A percentile compares a stretch with the other conserved stretches of the same genome.
Conservation (phyloP, 2,113 vertebrate species). For the Miniopterus natalensis region DNA sequence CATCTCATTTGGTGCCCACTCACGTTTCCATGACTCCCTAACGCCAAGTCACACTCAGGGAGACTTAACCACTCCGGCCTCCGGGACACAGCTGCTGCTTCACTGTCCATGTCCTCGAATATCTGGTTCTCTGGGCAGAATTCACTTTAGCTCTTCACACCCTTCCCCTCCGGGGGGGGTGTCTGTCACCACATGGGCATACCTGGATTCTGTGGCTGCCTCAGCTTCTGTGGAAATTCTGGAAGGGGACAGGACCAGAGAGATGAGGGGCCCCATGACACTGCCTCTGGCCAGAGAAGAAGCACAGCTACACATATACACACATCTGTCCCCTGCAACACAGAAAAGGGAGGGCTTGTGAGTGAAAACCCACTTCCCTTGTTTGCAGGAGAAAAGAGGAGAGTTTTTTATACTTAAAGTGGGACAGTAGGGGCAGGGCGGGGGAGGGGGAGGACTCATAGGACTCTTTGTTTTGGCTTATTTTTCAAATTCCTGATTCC, state of each 20-base stretch:
- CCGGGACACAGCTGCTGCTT: background rate
- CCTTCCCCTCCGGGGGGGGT: background rate
- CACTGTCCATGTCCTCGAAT: background rate
- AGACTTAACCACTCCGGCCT: background rate
- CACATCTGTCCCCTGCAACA: background rate
- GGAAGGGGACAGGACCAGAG: background rate
- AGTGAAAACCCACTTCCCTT: slow-evolving; percentile 76
- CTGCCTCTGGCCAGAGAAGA: background rate
- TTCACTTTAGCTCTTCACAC: background rate
- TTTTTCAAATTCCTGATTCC: slow-evolving; percentile 50
- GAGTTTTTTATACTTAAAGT: slow-evolving; percentile 52
- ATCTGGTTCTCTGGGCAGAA: background rate
- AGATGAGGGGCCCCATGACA: background rate
- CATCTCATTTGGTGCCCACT: background rate
- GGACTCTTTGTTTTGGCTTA: background rate
- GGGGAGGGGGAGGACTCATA: background rate
- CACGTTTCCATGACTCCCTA: background rate
- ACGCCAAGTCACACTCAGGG: background rate
- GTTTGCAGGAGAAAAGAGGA: background rate
- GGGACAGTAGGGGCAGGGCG: background rate
- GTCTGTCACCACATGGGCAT: background rate
- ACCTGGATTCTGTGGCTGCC: background rate
- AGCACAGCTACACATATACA: background rate
- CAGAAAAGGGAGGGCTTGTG: slow-evolving; percentile 11
- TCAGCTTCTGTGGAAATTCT: slow-evolving; percentile 19